These are phyloP conservation scores for Mystacornis crossleyi DNA, from an alignment of 2,113 vertebrate genomes.

Conservation along the genomic window DNA sequence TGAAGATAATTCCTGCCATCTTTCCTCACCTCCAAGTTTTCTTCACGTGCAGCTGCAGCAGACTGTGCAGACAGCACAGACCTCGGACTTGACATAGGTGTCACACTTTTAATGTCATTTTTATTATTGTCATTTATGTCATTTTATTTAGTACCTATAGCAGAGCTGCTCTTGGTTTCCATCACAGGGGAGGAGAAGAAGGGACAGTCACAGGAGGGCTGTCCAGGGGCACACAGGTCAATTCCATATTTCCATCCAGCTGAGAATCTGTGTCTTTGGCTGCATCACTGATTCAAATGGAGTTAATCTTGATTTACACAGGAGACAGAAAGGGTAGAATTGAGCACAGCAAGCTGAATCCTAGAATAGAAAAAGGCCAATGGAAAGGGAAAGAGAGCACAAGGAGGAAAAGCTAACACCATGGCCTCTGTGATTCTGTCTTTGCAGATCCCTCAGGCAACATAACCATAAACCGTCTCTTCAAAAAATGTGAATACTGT, in stretches of 20 bases:
- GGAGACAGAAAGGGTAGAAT: not conserved
- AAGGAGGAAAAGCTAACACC: not conserved
- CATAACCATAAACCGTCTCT: constrained; percentile 45
- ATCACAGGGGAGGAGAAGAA: not conserved
- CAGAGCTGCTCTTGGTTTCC: not conserved
- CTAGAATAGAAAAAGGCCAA: not conserved
- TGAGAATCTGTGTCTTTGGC: not conserved
- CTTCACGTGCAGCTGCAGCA: not conserved
- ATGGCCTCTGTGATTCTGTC: not conserved
- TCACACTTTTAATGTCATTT: not conserved
- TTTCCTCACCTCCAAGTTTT: not conserved
- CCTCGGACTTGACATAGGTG: not conserved
- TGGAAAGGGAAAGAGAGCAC: not conserved
- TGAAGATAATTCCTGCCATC: not conserved
- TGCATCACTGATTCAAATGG: not conserved
- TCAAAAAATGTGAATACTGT: constrained; percentile 24
- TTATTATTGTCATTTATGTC: not conserved
- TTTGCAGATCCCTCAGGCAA: constrained; percentile 40
- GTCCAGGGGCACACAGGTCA: not conserved
- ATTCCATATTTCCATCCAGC: not conserved
- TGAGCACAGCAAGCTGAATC: not conserved
- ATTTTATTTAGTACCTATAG: not conserved
- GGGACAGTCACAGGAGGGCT: not conserved
- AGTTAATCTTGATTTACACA: not conserved
- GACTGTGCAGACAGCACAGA: not conserved